phyloP scores from a whole-genome alignment of 2,113 vertebrate species.

The Pseudorectes ferrugineus region DNA sequence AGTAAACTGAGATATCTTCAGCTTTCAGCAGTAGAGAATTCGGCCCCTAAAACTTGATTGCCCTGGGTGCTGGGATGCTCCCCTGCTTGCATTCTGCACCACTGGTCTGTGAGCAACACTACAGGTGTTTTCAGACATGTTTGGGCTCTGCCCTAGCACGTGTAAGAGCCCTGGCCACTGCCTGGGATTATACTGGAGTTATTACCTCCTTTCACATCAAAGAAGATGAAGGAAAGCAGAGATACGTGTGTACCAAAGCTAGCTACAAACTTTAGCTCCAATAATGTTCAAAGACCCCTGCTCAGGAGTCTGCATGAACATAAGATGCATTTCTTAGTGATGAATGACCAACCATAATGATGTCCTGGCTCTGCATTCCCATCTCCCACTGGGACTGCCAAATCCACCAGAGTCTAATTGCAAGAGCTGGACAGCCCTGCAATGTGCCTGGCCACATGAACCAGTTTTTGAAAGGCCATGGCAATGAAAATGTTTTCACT shows the following conservation, averaged over 20 bases:
- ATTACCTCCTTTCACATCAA: background rate
- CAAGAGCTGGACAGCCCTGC: background rate
- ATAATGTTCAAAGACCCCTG: background rate
- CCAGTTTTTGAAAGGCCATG: background rate
- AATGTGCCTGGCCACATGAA: background rate
- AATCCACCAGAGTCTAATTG: rapidly evolving
- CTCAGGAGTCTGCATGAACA: background rate
- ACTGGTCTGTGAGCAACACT: background rate
- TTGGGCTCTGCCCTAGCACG: background rate
- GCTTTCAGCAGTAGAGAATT: background rate
- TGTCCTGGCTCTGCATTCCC: background rate
- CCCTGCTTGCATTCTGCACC: background rate
- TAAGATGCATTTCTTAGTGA: background rate
- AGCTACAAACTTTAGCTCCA: background rate
- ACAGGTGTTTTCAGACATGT: background rate
- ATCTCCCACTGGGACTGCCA: background rate
- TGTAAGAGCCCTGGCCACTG: background rate
- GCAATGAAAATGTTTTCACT: background rate
- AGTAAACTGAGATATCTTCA: background rate
- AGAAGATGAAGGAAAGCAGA: background rate
- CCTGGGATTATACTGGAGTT: background rate
- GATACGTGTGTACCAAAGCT: background rate
- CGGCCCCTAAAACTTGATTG: background rate
- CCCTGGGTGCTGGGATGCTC: background rate
- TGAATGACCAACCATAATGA: background rate